Conservation (phyloP, 2,113 vertebrate genomes). For the Gyps fulvus region DNA sequence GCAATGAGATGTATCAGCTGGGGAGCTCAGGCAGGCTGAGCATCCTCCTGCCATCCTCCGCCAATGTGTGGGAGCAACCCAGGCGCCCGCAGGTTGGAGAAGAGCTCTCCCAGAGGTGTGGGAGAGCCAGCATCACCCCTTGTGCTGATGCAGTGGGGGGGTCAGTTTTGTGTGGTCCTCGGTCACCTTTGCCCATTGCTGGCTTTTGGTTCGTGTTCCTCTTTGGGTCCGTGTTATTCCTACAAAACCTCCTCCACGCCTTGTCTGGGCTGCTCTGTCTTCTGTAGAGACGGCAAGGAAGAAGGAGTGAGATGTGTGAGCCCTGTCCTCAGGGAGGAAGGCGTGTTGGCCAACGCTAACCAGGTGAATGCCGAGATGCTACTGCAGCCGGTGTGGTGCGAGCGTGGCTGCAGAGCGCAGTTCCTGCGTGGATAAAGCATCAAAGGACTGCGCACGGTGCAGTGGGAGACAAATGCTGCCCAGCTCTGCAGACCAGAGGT, state of each 20-base stretch:
- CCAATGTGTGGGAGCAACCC: neutral
- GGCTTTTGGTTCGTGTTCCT: neutral
- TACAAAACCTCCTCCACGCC: neutral
- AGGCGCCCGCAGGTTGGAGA: neutral
- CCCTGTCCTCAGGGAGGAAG: neutral
- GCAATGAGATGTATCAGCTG: neutral
- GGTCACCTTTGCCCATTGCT: neutral
- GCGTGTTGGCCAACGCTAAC: accelerated
- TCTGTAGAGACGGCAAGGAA: neutral
- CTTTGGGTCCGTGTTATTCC: neutral
- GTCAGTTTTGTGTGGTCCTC: neutral
- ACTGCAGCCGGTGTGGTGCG: neutral
- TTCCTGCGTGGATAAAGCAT: neutral
- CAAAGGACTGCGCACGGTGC: neutral
- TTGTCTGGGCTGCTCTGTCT: neutral
- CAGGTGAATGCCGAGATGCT: accelerated
- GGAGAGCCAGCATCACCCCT: neutral
- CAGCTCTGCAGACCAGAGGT: neutral
- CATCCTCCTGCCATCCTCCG: neutral
- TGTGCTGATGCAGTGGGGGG: neutral
- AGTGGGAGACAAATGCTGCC: neutral
- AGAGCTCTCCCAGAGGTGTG: neutral
- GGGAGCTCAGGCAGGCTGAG: constrained; percentile 5
- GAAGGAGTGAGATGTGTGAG: neutral
- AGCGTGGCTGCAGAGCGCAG: neutral